Base-by-base conservation (phyloP, 1,140 invertebrate species). In the Chlorops oryzae region DNA sequence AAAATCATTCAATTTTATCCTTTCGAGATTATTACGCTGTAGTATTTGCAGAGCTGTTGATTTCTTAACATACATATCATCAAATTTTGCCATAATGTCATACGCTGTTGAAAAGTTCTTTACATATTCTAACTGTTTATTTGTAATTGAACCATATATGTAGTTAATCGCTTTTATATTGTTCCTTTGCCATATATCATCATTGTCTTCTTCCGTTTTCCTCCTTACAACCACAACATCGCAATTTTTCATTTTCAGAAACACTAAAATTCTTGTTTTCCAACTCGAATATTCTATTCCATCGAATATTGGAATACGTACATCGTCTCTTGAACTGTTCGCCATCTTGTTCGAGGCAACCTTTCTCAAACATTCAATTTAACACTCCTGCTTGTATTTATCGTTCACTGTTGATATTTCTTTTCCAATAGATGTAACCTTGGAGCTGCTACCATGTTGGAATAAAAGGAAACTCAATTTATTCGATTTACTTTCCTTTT, bases 21-120 rank as follows among this genome's bases (percentile, higher is more conserved):
- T 54, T 57, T 65, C 56, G 4, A 64, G 17, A 5, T 56, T 58
- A 48, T 56, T 54, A 52, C 63, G 39, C 27, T 50, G 57, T 15
- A 65, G 21, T 20, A 65, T 63, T 45, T 65, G 61, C 15, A 65
- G 41, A 2, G 57, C 59, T 51, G 59, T 57, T 37, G 62, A 65
- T 45, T 62, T 38, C 44, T 56, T 62, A 13, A 57, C 34, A 53
- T 62, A 65, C 38, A 62, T 44, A 25, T 53, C 10, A 41, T 61
- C 58, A 47, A 67, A 58, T 52, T 61, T 67, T 13, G 55, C 56
- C 5, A 61, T 57, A n/a, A 63, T 62, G 32, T 59, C 49, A 22
- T 35, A 58, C 9, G 58, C 52, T 20, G 56, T 48, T 24, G 56
- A 47, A 13, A 45, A 21, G 13, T 58, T 38, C 2, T 47, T 50